Evolutionary conservation across 2,113 vertebrate species (phyloP), one percentile per base, ranked within the genome.

Genomic region (Thalassoma bifasciatum): DNA sequence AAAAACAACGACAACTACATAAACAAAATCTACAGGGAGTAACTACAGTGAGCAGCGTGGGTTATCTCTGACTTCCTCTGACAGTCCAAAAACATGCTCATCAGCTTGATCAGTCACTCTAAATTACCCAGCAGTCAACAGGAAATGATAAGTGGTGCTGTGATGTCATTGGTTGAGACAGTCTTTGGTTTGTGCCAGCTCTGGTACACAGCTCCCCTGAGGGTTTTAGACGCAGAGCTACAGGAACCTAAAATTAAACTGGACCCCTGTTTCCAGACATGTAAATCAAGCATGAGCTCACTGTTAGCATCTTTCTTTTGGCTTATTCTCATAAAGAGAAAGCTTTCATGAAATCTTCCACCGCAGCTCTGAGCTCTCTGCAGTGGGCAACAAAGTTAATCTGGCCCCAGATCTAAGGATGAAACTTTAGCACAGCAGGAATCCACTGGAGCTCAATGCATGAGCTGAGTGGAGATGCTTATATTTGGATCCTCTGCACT

Each of bases 401-500:
- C 46, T 49, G 2, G 17, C 37, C 37, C 63, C 16, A 38, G 19
- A 71, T 51, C 23, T 51, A 38, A 51, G 52, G 12, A 30, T 17
- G 21, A 60, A 72, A 59, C 7, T 46, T 11, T 11, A 47, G 11
- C 24, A 68, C n/a, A 30, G 47, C 51, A 60, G 50, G 59, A 54
- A 50, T 44, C 52, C 3, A n/a, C 30, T 53, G 56, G 52, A 69
- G 19, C 30, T 54, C 11, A 24, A 46, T 9, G 69, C 49, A 63
- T 52, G 26, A 59, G 42, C 57, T 65, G 49, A 71, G 58, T 44
- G 49, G 22, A 50, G 56, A 37, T n/a, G 19, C 11, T 49, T 1
- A 59, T 24, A 70, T 51, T 75, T 73, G 60, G 21, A 73, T 61
- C 70, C 24, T 58, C n/a, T 81, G 10, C 46, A 24, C 19, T 11